A percentile compares a stretch with the other conserved stretches of the same genome.
These are phyloP conservation scores for Paelopatides confundens DNA, from an alignment of 53 echinoderm and acorn worm species.

Conservation along the genomic window DNA sequence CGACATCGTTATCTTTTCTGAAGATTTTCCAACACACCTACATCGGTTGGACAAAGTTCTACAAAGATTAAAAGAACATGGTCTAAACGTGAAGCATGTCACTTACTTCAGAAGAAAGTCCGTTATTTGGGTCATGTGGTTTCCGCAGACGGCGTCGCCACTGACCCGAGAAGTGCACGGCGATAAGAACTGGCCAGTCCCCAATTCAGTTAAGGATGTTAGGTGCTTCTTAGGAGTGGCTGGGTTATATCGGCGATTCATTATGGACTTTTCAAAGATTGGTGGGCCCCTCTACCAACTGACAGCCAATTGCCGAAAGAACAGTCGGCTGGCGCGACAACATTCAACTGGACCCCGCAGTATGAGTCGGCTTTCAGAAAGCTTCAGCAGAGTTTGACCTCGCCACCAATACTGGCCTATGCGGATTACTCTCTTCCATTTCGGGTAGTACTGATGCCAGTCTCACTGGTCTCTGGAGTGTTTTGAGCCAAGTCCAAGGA, in stretches of 20 bases:
- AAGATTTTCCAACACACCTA: constrained; percentile 55
- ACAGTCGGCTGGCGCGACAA: too few species aligned
- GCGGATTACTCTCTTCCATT: constrained; percentile 55
- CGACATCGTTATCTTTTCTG: constrained; percentile 65
- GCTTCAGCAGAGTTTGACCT: constrained; percentile 21
- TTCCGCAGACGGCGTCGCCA: constrained; percentile 52
- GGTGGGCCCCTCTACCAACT: constrained; percentile 60
- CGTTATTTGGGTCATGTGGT: constrained; percentile 67
- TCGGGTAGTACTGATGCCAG: constrained; percentile 72
- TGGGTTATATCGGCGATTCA: constrained; percentile 38
- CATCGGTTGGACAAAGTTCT: constrained; percentile 51
- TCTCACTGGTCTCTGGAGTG: constrained; percentile 54
- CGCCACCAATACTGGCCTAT: constrained; percentile 61
- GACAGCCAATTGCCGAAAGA: background rate
- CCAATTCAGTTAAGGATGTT: constrained; percentile 50
- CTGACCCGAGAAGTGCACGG: constrained; percentile 61
- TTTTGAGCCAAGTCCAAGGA: constrained; percentile 40
- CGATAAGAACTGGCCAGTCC: constrained; percentile 57
- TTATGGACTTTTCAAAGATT: constrained; percentile 54
- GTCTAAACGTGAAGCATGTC: constrained; percentile 68
- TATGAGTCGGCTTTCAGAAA: constrained; percentile 52
- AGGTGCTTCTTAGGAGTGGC: constrained; percentile 54
- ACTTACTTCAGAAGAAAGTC: constrained; percentile 36
- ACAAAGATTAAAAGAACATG: constrained; percentile 1
- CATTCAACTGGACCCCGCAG: constrained; percentile 44